A percentile compares a stretch with the other conserved stretches of the same genome.
phyloP scores from a whole-genome alignment of 1,140 invertebrate species.

The Achroia grisella region DNA sequence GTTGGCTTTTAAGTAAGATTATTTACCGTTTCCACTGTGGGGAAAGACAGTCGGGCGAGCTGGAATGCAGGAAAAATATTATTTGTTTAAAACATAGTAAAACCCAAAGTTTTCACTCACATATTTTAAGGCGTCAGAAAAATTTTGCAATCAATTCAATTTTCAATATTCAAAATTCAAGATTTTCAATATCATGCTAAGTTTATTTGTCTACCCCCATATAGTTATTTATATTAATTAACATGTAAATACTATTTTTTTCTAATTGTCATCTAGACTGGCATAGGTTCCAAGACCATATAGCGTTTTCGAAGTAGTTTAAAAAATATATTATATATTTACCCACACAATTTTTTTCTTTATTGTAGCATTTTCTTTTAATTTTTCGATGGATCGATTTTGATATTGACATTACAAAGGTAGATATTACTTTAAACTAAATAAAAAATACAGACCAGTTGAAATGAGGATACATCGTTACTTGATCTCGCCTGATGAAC shows the following conservation, averaged over 20 bases:
- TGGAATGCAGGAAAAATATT: constrained; percentile 27
- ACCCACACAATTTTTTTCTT: not conserved
- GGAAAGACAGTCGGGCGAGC: constrained; percentile 45
- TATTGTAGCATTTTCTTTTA: not conserved
- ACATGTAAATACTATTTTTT: too few species aligned
- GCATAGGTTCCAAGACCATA: not conserved
- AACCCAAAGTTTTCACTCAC: too few species aligned
- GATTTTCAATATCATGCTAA: too few species aligned
- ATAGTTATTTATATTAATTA: too few species aligned
- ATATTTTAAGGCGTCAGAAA: too few species aligned
- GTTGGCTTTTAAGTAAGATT: not conserved
- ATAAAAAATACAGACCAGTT: constrained; percentile 14
- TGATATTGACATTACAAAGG: too few species aligned
- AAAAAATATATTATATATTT: not conserved
- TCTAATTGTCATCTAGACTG: too few species aligned
- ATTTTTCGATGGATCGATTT: not conserved
- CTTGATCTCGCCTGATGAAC: not conserved
- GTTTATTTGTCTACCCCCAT: too few species aligned
- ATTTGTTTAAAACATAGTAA: constrained; percentile 3
- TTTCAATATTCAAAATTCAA: too few species aligned
- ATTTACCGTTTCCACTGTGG: constrained; percentile 46
- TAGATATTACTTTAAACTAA: not conserved
- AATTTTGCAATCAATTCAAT: too few species aligned
- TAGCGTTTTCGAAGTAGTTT: not conserved
- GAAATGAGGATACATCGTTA: constrained; percentile 24